A percentile compares a stretch with the other conserved stretches of the same genome.
Conservation (phyloP, 1,140 invertebrate genomes). For the Tenebrio molitor region DNA sequence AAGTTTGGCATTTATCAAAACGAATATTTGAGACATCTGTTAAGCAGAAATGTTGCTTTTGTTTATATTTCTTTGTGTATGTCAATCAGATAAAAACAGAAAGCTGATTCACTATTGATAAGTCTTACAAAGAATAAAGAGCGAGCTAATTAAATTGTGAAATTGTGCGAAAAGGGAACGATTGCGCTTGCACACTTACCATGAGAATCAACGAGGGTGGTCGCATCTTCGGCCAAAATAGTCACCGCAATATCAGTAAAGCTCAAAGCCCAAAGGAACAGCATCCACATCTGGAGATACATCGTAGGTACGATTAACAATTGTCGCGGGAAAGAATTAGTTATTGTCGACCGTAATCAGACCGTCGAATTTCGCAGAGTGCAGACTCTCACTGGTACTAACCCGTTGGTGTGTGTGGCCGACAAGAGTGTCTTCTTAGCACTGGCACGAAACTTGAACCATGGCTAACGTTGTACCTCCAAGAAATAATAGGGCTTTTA, state of each 20-base stretch:
- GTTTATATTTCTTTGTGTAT: background rate
- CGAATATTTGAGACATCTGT: too few relatives aligned
- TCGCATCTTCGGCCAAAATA: slow-evolving; percentile 59
- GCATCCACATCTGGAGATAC: slow-evolving; percentile 63
- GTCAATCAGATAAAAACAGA: slow-evolving; percentile 9
- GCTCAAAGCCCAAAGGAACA: slow-evolving; percentile 63
- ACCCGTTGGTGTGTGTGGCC: slow-evolving; percentile 9
- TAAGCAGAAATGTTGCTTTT: slow-evolving; percentile 18
- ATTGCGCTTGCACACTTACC: slow-evolving; percentile 49
- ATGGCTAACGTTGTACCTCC: slow-evolving; percentile 18
- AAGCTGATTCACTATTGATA: slow-evolving; percentile 21
- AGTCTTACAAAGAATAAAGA: slow-evolving; percentile 8
- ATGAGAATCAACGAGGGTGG: slow-evolving; percentile 50
- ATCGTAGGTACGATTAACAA: slow-evolving; percentile 48
- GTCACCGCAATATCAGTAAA: slow-evolving; percentile 54
- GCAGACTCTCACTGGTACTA: slow-evolving; percentile 37
- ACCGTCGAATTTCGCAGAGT: slow-evolving; percentile 46
- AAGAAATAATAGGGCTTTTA: slow-evolving; percentile 48
- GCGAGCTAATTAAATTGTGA: slow-evolving; percentile 20
- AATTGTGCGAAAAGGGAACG: slow-evolving; percentile 29
- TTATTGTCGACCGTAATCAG: slow-evolving; percentile 58
- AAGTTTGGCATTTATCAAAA: too few relatives aligned
- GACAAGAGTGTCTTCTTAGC: slow-evolving; percentile 33
- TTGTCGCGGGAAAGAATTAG: slow-evolving; percentile 35
- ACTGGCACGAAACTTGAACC: slow-evolving; percentile 32